Base-by-base conservation (phyloP, 2,888 invertebrate species). In the Apotomis turbidana region DNA sequence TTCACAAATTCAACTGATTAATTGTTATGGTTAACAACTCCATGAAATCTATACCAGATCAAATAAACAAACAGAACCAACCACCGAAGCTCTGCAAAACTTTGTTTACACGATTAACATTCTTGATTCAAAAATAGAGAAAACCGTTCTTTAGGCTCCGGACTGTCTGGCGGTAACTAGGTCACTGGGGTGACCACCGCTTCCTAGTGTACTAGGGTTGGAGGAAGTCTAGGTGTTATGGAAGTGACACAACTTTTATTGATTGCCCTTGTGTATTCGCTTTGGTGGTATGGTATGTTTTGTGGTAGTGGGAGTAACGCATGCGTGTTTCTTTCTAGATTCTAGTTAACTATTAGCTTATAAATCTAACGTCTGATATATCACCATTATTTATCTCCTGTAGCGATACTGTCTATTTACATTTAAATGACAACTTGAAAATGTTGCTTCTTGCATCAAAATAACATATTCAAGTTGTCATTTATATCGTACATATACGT, bases 141-240 rank as follows among this genome's bases (percentile, higher is more conserved):
- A 27, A 27, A 27, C 63, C 10, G 52, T 54, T 46, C 27, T 67
- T 9, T 46, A 49, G 73, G 72, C 74, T 49, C 74, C 73, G 13
- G 8, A 13, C 52, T 36, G 74, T 75, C 74, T 75, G 63, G 69
- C 49, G 63, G 68, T 61, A 76, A 64, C 67, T 81, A 77, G 87
- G 87, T 81, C 82, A 83, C 76, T 77, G 74, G 78, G 78, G 68
- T 62, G 62, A 62, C 12, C 63, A 51, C 9, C 44, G 58, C 72
- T 72, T 72, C 72, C 72, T 72, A 62, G 63, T 68, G 12, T 44
- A 72, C 72, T 68, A 72, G 72, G 72, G 15, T 63, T 36, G 63
- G 13, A 68, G 62, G 44, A 72, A 54, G 51, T 46, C 58, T 63
- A 72, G 72, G 52, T 27, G 71, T 60, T 46, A 5, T 54, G 27